Base-by-base conservation (phyloP, 2,113 vertebrate genomes). In the Cryptomyrus ogoouensis region DNA sequence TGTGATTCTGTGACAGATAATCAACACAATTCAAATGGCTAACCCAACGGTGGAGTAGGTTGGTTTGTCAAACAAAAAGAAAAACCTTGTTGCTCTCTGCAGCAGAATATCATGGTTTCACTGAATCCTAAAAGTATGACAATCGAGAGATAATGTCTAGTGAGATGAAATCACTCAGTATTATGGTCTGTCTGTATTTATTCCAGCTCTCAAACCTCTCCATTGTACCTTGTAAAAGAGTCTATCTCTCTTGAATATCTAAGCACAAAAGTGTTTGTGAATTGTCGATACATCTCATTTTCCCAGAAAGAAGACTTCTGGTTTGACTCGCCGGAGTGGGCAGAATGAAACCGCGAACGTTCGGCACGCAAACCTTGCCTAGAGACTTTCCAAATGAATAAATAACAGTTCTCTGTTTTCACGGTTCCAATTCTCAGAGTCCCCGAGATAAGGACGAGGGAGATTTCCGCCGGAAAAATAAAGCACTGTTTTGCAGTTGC, bases 181-280 rank as follows among this genome's bases (percentile, higher is more conserved):
- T 27, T 84, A 31, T 47, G 39, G 39, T n/a, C 52, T 46, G 31
- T 56, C 53, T 17, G 83, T 52, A 85, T 84, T 84, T 50, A 62
- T 62, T 84, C 35, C n/a, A 89, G 39, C 39, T 47, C 13, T 46
- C 52, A 52, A 80, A 85, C 49, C 8, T 8, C 39, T 84, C 35
- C 52, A 46, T 46, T 58, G 52, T 42, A 84, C 35, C 19, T 58
- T 27, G 52, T 12, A 85, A 84, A 58, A 85, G 70, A 83, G 66
- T 35, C 70, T 19, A 52, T 89, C 39, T 83, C 17, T 83, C 91
- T 91, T 89, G 90, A 91, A 91, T 91, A 92, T 91, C 90, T 83
- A 94, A 93, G 94, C 94, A 95, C 94, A 95, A 93, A 89, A 94
- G 92, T 93, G 92, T 90, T 88, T 90, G 89, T 88, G 92, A 80